Base-by-base conservation (phyloP, 2,888 invertebrate genomes). In the Dugesia japonica region DNA sequence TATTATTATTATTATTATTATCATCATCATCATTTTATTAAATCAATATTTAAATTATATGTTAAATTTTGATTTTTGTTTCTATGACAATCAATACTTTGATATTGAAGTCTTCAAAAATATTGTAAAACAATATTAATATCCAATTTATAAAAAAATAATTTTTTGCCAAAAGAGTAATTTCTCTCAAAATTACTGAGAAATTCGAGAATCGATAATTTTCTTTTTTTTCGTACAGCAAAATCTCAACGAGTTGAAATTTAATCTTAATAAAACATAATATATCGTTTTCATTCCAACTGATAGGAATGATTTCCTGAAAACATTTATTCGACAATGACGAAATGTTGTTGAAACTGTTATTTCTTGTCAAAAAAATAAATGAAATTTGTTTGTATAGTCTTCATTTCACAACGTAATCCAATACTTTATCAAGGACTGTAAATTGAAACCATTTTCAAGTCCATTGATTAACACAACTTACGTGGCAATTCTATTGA, bases 161-260 rank as follows among this genome's bases (percentile, higher is more conserved):
- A 31, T 7, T 31, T 31, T 56, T 56, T 56, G 56, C 56, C 56
- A 56, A 38, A 38, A 56, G 56, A 56, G 56, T 56, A 56, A 56
- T 56, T 56, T 56, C 56, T 56, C 56, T 56, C 23, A 56, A 56
- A 56, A 56, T 56, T 56, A 56, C 56, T 56, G 56, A 56, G 56
- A 56, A 56, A 56, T 56, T 56, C 56, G 56, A 56, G 56, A 56
- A 56, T 56, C 56, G 56, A 56, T 56, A 56, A 56, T 56, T 56
- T 56, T 56, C 56, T n/a, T 56, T 56, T 38, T 56, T 56, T 56
- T 56, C 56, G 56, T 56, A 13, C 56, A 56, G 56, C 56, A 56
- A 56, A 56, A 56, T 56, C 56, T 56, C 56, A 56, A 56, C 56
- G 56, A 56, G 56, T 56, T 56, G 56, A 56, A 56, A 56, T 56